A percentile compares a stretch with the other conserved stretches of the same genome.
Conservation (phyloP, 1,140 invertebrate species). For the Cydia amplana region DNA sequence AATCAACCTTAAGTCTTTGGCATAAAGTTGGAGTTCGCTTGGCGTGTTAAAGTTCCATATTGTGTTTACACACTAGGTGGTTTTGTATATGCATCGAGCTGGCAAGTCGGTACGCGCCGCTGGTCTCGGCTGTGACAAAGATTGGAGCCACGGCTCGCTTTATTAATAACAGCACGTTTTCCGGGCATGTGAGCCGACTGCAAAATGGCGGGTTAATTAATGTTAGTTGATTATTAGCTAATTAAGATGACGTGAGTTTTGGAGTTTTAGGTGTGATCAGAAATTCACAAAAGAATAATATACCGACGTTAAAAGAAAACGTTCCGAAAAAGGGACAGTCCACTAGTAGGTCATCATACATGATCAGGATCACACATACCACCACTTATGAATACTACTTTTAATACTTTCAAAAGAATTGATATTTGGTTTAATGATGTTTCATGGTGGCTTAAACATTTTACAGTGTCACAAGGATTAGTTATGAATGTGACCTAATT, state of each 20-base stretch:
- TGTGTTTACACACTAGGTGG: constrained; percentile 38
- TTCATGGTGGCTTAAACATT: too few relatives aligned
- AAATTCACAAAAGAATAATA: too few relatives aligned
- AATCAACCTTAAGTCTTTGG: constrained; percentile 31
- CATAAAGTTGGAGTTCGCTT: constrained; percentile 40
- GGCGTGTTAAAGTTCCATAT: constrained; percentile 31
- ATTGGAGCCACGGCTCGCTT: constrained; percentile 66
- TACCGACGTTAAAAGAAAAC: too few relatives aligned
- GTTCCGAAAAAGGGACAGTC: too few relatives aligned
- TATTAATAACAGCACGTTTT: constrained; percentile 72
- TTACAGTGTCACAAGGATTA: too few relatives aligned
- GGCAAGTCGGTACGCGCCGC: constrained; percentile 59
- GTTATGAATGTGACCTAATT: too few relatives aligned
- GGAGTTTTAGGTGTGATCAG: neutral
- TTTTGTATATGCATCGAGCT: constrained; percentile 64
- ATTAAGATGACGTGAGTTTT: neutral
- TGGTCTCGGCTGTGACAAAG: constrained; percentile 70
- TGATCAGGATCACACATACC: too few relatives aligned
- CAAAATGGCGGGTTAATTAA: constrained; percentile 19
- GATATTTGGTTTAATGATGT: too few relatives aligned
- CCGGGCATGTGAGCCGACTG: constrained; percentile 47
- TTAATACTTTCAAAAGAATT: too few relatives aligned
- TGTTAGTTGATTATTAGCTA: neutral
- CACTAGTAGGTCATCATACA: too few relatives aligned
- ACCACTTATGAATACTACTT: too few relatives aligned